Conservation (phyloP, 1,140 invertebrate genomes). For the Aphelenchoides fujianensis region DNA sequence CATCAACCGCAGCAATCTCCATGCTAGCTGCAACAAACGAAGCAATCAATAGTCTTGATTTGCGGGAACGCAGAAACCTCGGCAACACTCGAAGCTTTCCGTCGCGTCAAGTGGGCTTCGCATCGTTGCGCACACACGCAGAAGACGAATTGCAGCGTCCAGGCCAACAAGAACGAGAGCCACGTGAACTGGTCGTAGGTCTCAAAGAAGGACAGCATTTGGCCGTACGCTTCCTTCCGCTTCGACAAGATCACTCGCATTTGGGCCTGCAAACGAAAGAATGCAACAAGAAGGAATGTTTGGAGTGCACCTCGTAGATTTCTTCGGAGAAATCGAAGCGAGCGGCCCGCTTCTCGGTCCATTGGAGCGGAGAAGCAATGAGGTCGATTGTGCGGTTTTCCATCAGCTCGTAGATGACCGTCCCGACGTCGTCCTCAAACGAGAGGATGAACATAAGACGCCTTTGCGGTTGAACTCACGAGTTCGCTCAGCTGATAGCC, state of each 20-base stretch:
- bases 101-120: neutral
- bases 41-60: neutral
- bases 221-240: neutral
- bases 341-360: neutral
- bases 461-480: slow-evolving; percentile 3
- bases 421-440: slow-evolving; percentile 3
- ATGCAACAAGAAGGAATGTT: too few relatives aligned
- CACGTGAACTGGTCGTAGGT: neutral
- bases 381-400: slow-evolving; percentile 14
- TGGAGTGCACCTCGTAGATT: neutral
- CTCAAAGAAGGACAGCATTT: neutral
- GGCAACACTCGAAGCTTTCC: neutral
- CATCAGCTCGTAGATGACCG: neutral
- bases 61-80: neutral
- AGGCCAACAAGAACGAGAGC: neutral
- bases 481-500: neutral
- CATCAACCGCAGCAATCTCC: neutral
- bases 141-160: slow-evolving; percentile 1
- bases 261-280: too few relatives aligned
- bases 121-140: neutral
- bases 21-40: too few relatives aligned
- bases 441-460: too few relatives aligned
- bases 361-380: neutral
- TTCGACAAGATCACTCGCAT: too few relatives aligned
- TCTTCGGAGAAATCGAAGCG: neutral